Conservation (phyloP, 2,888 invertebrate species). For the Amphipyra berbera region DNA sequence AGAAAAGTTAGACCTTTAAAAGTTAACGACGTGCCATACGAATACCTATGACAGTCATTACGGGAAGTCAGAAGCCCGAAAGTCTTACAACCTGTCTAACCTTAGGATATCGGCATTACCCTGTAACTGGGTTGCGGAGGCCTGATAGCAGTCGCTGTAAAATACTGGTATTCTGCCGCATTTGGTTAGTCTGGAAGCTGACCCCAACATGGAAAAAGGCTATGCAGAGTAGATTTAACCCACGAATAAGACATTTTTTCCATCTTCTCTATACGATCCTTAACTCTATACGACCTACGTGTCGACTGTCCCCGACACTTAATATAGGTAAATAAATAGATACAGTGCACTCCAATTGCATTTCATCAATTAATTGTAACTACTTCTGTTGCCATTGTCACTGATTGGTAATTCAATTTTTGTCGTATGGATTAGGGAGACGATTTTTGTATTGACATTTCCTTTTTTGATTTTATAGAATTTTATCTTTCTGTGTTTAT, state of each 20-base stretch:
- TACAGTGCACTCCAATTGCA: slow-evolving; percentile 70
- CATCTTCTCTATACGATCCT: slow-evolving; percentile 8
- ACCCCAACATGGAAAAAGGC: no score
- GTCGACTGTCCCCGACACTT: slow-evolving; percentile 71
- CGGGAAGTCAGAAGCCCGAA: no score
- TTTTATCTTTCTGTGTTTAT: background rate
- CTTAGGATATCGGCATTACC: no score
- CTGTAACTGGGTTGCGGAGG: no score
- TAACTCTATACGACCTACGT: slow-evolving; percentile 52
- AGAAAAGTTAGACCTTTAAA: no score
- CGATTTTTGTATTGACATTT: slow-evolving; percentile 18
- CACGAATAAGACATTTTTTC: background rate
- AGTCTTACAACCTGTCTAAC: no score
- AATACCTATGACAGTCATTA: no score
- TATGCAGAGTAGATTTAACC: no score
- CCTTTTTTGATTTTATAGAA: slow-evolving; percentile 3
- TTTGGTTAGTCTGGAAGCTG: no score
- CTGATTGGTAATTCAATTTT: slow-evolving; percentile 53
- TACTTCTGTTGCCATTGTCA: slow-evolving; percentile 54
- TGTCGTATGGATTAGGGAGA: slow-evolving; percentile 2
- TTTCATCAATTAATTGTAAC: slow-evolving; percentile 77
- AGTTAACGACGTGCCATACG: no score
- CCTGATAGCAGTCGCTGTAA: no score
- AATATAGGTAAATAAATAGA: slow-evolving; percentile 78
- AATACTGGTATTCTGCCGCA: no score